Conservation (phyloP, 2,888 invertebrate genomes). For the Camponotus fellah region DNA sequence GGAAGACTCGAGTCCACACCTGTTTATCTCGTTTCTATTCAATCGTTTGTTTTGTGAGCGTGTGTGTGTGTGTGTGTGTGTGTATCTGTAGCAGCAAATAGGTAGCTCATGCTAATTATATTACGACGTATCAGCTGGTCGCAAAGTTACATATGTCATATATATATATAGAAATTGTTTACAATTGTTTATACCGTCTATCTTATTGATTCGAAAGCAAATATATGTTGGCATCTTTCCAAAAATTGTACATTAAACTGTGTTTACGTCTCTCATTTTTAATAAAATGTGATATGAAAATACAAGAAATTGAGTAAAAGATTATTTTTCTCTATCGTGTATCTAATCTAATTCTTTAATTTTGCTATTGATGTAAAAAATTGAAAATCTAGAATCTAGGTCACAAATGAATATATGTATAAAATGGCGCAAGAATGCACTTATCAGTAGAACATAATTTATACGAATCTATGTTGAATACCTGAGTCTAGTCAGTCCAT, state of each 20-base stretch:
- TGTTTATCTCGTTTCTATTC: neutral
- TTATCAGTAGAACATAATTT: neutral
- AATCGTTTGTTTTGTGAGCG: neutral
- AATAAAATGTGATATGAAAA: too few relatives aligned
- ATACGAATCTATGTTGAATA: neutral
- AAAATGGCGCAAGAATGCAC: neutral
- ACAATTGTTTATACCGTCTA: neutral
- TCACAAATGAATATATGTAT: neutral
- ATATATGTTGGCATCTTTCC: neutral
- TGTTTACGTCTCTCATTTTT: neutral
- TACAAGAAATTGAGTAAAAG: neutral
- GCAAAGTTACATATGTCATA: neutral
- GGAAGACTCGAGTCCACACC: neutral
- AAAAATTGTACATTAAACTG: neutral
- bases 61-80: neutral
- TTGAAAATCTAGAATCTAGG: too few relatives aligned
- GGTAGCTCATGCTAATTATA: slow-evolving; percentile 17
- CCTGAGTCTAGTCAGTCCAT: neutral
- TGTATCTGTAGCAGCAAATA: neutral
- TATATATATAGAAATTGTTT: neutral
- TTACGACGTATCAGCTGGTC: neutral
- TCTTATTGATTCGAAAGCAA: neutral
- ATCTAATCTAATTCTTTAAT: neutral
- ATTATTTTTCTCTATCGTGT: neutral
- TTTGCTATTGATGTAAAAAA: too few relatives aligned